Conservation (phyloP, 2,797 vertebrate genomes). For the Austrolebias charrua region DNA sequence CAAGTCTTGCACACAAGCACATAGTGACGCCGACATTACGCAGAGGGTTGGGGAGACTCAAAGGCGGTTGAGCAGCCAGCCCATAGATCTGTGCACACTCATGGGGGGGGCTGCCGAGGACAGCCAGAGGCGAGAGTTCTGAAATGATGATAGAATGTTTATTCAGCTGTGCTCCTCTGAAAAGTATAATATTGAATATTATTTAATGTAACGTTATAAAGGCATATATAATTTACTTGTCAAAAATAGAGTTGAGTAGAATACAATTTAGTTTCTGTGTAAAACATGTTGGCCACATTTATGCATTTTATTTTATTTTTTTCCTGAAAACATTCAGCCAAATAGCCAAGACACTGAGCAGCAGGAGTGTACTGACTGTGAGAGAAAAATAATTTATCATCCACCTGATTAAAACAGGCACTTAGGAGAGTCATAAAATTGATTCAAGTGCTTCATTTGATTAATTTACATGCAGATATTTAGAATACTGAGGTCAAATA, state of each 20-base stretch:
- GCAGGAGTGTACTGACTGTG: too few relatives aligned
- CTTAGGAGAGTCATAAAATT: background rate
- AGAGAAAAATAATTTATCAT: background rate
- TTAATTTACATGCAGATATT: background rate
- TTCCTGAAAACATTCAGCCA: background rate
- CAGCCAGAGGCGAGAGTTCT: too few relatives aligned
- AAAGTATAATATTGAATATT: background rate
- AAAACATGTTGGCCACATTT: background rate
- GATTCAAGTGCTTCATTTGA: background rate
- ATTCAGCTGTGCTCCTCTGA: too few relatives aligned
- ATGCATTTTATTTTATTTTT: background rate
- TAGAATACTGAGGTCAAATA: background rate
- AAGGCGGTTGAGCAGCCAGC: too few relatives aligned
- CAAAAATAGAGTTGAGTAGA: too few relatives aligned
- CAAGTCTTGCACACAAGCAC: too few relatives aligned
- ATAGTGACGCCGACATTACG: too few relatives aligned
- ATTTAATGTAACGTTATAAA: background rate
- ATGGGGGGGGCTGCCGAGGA: too few relatives aligned
- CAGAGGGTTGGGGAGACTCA: too few relatives aligned
- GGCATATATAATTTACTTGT: background rate
- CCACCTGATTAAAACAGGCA: background rate
- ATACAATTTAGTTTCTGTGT: too few relatives aligned
- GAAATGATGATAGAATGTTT: too few relatives aligned
- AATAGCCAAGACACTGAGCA: background rate
- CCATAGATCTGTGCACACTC: too few relatives aligned